A percentile compares a stretch with the other conserved stretches of the same genome.
Conservation (phyloP, 2,797 vertebrate genomes). For the Gambelia wislizenii region DNA sequence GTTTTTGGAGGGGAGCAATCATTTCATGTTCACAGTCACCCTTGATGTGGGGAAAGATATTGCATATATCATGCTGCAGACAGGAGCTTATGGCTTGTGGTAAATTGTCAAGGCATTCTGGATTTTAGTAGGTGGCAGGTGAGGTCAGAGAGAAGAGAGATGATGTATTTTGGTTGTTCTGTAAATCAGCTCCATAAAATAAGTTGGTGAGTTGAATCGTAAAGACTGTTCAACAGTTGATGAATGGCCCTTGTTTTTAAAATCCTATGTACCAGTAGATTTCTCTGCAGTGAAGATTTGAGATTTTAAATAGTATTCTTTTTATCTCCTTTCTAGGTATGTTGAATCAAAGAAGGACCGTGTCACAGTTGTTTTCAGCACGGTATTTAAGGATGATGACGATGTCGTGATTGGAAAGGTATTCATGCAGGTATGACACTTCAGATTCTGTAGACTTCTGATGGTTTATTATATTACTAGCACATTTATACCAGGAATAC, state of each 20-base stretch:
- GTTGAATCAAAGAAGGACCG: conserved; percentile 97
- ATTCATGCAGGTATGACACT: conserved; percentile 94
- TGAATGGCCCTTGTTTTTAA: background rate
- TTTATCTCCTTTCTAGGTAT: conserved; percentile 85
- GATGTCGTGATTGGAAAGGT: conserved; percentile 99
- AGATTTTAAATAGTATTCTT: conserved; percentile 37
- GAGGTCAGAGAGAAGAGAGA: background rate
- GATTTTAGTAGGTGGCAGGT: background rate
- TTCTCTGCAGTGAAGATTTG: background rate
- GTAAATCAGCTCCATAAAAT: background rate
- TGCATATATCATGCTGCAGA: background rate
- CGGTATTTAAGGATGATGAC: conserved; percentile 98
- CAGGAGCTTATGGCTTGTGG: background rate
- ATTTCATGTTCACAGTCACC: background rate
- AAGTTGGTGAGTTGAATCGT: background rate
- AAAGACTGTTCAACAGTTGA: background rate
- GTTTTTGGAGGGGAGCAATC: background rate
- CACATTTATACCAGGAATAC: rapidly evolving
- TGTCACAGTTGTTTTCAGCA: conserved; percentile 99
- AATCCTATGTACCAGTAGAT: background rate
- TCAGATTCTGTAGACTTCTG: background rate
- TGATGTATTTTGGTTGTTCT: background rate
- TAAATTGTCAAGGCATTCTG: background rate
- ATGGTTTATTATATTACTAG: background rate
- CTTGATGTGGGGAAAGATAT: background rate